Base-by-base conservation (phyloP, 2,888 invertebrate species). In the Aphrophora alni region DNA sequence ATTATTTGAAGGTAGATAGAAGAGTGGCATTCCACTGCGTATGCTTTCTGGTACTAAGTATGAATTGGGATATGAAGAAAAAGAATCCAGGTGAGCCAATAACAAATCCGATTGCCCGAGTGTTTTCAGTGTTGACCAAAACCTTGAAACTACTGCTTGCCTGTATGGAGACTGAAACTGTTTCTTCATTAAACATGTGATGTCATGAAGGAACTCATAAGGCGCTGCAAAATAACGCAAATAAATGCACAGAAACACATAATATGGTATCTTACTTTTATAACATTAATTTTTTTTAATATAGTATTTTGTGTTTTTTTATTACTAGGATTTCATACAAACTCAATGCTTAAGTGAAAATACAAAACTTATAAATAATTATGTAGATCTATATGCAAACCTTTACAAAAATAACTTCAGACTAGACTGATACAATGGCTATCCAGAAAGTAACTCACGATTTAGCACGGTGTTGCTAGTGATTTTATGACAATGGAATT, bases 171-270 rank as follows among this genome's bases (percentile, higher is more conserved):
- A 93, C 85, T 91, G 91, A 79, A 92, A 89, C 74, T 91, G 91
- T 83, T 92, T 92, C 85, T 92, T 92, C 82, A 91, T 90, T 69
- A 90, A 87, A 84, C 93, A 93, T 1, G 92, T 93, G 77, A 94
- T 92, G 86, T 95, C 95, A 86, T 94, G 93, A 38, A 95, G 88
- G 88, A 95, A 94, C 85, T 94, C 93, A 86, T 94, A 94, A 0
- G 92, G 92, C 38, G 93, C 93, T 89, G 85, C 68, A 88, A 75
- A 73, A 82, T 51, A 72, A n/a, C 25, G 73, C 25, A 33, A 14
- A 28, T 74, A 83, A 38, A 81, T 28, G 24, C 77, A 76, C 26
- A 59, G 8, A 33, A 33, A n/a, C n/a, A n/a, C n/a, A n/a, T n/a
- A n/a, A n/a, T n/a, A n/a, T n/a, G n/a, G n/a, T n/a, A n/a, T n/a